These are phyloP conservation scores for Lepidotrigona ventralis DNA, from an alignment of 1,140 invertebrate genomes.

Conservation along the genomic window DNA sequence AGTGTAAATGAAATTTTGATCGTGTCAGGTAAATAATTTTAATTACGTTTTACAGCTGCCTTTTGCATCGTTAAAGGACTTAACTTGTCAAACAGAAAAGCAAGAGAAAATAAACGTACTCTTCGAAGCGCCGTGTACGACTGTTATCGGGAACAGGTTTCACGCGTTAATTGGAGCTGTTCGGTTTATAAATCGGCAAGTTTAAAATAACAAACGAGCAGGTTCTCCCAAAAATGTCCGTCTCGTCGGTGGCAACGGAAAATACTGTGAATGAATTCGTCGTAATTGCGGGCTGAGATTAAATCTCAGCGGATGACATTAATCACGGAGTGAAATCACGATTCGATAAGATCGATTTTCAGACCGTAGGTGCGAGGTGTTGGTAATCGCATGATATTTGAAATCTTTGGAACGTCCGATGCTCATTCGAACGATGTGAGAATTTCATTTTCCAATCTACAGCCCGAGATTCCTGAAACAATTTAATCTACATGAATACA, in stretches of 20 bases:
- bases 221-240: background rate
- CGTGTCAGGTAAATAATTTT: background rate
- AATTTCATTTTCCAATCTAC: background rate
- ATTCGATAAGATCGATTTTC: slow-evolving; percentile 61
- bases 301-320: slow-evolving; percentile 19
- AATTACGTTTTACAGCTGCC: background rate
- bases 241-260: background rate
- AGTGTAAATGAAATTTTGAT: background rate
- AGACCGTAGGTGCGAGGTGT: slow-evolving; percentile 25
- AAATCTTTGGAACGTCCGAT: too few relatives aligned
- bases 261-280: slow-evolving; percentile 17
- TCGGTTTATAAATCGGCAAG: background rate
- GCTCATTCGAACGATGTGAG: background rate
- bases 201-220: background rate
- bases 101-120: background rate
- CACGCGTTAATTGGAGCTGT: background rate
- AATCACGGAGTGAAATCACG: background rate
- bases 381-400: slow-evolving; percentile 30
- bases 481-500: background rate
- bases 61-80: background rate
- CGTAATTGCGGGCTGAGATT: slow-evolving; percentile 20
- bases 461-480: background rate
- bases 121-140: background rate
- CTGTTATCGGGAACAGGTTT: background rate
- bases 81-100: background rate